Percentiles rank a stretch among this genome's conserved stretches.
These are phyloP conservation scores for Agrochola circellaris DNA, from an alignment of 2,888 invertebrate genomes.

Conservation along the genomic window DNA sequence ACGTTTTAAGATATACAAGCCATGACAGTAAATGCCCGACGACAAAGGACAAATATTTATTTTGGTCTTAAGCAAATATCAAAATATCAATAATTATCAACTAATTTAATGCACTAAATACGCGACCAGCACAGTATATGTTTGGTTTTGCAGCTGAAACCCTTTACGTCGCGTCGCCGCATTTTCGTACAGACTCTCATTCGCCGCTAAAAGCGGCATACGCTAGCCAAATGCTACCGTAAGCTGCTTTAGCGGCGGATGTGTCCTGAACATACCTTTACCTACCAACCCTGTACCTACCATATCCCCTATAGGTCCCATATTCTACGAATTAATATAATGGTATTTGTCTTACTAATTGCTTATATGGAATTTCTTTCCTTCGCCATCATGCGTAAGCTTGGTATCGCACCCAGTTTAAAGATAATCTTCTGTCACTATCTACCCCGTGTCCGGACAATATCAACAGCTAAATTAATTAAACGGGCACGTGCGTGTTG, in stretches of 20 bases:
- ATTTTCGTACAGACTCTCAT: neutral
- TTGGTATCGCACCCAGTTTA: neutral
- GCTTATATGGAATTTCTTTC: neutral
- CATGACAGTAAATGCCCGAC: neutral
- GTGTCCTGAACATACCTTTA: too few relatives aligned
- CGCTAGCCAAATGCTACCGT: too few relatives aligned
- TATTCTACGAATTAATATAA: too few relatives aligned
- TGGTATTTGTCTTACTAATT: too few relatives aligned
- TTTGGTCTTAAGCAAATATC: neutral
- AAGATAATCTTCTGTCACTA: conserved; percentile 31
- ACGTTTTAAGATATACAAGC: neutral
- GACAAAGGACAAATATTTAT: neutral
- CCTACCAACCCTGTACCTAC: too few relatives aligned
- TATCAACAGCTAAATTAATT: conserved; percentile 80
- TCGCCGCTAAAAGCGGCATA: too few relatives aligned
- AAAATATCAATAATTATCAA: neutral
- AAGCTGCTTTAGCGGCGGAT: too few relatives aligned
- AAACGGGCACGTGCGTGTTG: conserved; percentile 75
- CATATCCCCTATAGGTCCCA: too few relatives aligned
- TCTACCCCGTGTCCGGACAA: conserved; percentile 38
- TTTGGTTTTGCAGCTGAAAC: neutral
- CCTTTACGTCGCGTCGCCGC: neutral
- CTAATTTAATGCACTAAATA: neutral
- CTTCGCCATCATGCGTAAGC: neutral
- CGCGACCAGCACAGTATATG: neutral